phyloP scores from a whole-genome alignment of 2,888 invertebrate genomes.

The Anoncus sp. region DNA sequence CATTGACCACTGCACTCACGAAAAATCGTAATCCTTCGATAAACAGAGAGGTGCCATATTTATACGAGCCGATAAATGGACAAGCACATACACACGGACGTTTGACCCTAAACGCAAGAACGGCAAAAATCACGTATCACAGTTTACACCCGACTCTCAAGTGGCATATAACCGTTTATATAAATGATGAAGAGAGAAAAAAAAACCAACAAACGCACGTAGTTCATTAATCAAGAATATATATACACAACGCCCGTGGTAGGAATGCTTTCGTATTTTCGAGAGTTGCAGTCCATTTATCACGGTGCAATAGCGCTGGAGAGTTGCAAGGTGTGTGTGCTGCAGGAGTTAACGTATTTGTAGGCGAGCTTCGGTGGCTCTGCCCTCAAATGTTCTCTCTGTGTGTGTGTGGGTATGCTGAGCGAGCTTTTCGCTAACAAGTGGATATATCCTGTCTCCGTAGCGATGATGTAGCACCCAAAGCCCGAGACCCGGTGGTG shows the following conservation, averaged over 20 bases:
- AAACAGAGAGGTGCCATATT: background rate
- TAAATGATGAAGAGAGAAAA: too few species aligned
- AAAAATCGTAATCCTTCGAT: constrained; percentile 5
- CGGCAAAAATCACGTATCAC: constrained; percentile 48
- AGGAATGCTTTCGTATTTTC: constrained; percentile 81
- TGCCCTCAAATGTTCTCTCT: constrained; percentile 48
- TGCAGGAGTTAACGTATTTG: constrained; percentile 78
- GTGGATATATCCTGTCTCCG: constrained; percentile 82
- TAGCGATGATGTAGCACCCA: constrained; percentile 82
- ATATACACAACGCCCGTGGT: constrained; percentile 77
- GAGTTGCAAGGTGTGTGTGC: too few species aligned
- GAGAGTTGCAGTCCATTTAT: constrained; percentile 82
- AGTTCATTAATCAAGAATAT: constrained; percentile 81
- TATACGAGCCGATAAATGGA: constrained; percentile 20
- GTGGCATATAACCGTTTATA: constrained; percentile 63
- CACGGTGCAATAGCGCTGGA: constrained; percentile 68
- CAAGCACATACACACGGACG: too few species aligned
- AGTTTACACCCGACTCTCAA: constrained; percentile 52
- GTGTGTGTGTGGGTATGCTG: constrained; percentile 62
- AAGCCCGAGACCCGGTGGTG: constrained; percentile 73
- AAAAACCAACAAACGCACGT: constrained; percentile 77
- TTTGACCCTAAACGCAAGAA: constrained; percentile 18
- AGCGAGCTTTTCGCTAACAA: constrained; percentile 79
- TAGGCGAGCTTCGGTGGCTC: constrained; percentile 77
- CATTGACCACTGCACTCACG: too few species aligned